Conservation (phyloP, 2,888 invertebrate species). For the Pristionchus fissidentatus region DNA sequence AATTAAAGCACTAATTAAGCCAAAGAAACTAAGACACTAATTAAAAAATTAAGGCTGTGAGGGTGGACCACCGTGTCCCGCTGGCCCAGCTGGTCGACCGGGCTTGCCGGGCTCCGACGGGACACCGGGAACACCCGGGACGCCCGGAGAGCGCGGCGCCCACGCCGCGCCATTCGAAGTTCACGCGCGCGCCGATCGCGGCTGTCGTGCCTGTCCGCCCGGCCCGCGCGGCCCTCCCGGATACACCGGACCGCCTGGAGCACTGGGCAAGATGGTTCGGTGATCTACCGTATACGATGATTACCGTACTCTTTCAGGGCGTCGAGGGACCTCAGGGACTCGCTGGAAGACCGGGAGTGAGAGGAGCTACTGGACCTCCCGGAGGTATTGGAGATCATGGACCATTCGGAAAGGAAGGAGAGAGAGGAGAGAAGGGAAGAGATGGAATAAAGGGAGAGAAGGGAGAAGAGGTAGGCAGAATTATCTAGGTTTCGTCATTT, state of each 20-base stretch:
- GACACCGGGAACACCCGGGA: conserved; percentile 28
- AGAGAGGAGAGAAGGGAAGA: conserved; percentile 42
- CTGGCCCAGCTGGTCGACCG: conserved; percentile 44
- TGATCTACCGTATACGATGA: background rate
- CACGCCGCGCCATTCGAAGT: background rate
- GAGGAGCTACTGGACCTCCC: conserved; percentile 34
- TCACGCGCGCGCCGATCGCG: background rate
- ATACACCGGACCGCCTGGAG: conserved; percentile 42
- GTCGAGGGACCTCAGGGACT: conserved; percentile 20
- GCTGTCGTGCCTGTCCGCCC: conserved; percentile 19
- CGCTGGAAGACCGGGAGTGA: conserved; percentile 3
- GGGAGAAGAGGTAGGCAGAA: conserved; percentile 30
- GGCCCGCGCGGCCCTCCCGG: conserved; percentile 34
- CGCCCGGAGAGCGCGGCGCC: conserved; percentile 22
- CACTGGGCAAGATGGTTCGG: conserved; percentile 34
- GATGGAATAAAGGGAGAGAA: conserved; percentile 46
- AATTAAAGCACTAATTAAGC: background rate
- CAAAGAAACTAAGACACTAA: background rate
- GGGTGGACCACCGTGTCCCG: conserved; percentile 42
- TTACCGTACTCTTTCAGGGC: background rate
- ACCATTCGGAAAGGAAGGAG: conserved; percentile 32
- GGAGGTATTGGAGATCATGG: conserved; percentile 43
- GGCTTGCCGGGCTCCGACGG: conserved; percentile 33
- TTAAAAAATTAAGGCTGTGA: conserved; percentile 27
- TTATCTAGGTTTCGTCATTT: too few species aligned